These are phyloP conservation scores for Protobothrops flavoviridis DNA, from an alignment of 2,113 vertebrate genomes.

Conservation along the genomic window DNA sequence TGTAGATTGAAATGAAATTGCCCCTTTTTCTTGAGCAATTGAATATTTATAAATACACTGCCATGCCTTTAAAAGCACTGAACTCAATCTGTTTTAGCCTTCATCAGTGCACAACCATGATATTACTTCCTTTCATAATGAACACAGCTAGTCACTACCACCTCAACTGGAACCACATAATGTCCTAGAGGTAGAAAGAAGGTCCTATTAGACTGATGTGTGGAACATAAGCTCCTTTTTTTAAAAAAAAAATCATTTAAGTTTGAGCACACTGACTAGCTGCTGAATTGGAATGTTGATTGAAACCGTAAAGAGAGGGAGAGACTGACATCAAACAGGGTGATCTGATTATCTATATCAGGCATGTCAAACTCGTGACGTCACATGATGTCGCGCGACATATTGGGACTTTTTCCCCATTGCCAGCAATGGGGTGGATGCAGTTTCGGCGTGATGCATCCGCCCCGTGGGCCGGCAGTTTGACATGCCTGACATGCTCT, in stretches of 20 bases:
- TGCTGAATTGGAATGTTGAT: neutral
- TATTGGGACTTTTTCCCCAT: too few species aligned
- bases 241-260: neutral
- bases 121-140: neutral
- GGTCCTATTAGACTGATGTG: neutral
- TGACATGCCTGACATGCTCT: too few species aligned
- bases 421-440: too few species aligned
- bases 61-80: neutral
- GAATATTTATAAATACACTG: neutral
- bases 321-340: neutral
- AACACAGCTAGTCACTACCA: too few species aligned
- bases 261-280: neutral
- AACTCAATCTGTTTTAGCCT: neutral
- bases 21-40: neutral
- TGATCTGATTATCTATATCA: neutral
- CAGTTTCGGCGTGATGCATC: too few species aligned
- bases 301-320: neutral
- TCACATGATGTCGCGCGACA: too few species aligned
- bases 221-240: neutral
- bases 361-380: too few species aligned
- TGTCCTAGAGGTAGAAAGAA: neutral
- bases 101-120: neutral
- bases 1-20: neutral
- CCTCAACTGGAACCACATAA: neutral
- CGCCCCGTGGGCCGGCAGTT: too few species aligned